Percentiles rank a stretch among this genome's conserved stretches.
These are phyloP conservation scores for human (Homo sapiens) DNA, from an alignment of 2,113 vertebrate species.

Conservation along the genomic window GRCh38 chr2:134344501-134345000, in stretches of 20 bases:
- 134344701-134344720: background rate
- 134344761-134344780: background rate
- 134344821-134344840: background rate
- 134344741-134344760: background rate
- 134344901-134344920: background rate
- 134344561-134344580: background rate
- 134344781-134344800: background rate
- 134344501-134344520: background rate
- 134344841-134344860: background rate
- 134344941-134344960: slow-evolving; percentile 98
- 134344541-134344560: background rate
- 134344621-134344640: background rate
- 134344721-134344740: background rate
- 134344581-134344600: background rate
- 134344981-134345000: slow-evolving; percentile 98
- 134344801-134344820: background rate
- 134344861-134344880: background rate
- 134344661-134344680: background rate
- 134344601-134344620: background rate
- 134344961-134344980: slow-evolving; percentile 98
- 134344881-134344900: slow-evolving; percentile 5
- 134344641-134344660: background rate
- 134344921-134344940: slow-evolving; percentile 95
- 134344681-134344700: background rate
- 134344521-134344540: background rate